Conservation (phyloP, 2,113 vertebrate species). For the Caretta caretta region DNA sequence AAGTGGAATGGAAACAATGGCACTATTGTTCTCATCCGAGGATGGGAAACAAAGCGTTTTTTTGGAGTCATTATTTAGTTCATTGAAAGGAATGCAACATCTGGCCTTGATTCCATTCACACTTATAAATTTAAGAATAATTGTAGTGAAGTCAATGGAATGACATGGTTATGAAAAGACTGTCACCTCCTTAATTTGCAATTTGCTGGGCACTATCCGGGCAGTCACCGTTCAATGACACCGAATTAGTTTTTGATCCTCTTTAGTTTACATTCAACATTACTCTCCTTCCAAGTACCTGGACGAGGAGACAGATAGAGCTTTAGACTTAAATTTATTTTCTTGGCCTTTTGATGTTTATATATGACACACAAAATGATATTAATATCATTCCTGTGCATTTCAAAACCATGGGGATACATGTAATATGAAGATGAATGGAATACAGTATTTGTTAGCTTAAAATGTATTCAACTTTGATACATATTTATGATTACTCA, state of each 20-base stretch:
- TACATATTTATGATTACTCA: not conserved
- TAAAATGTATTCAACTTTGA: not conserved
- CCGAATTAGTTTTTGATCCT: not conserved
- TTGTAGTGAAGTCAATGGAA: too few relatives aligned
- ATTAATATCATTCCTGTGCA: not conserved
- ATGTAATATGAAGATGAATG: not conserved
- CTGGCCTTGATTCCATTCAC: not conserved
- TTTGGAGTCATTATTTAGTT: not conserved
- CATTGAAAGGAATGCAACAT: not conserved
- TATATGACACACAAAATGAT: not conserved
- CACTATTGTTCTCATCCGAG: not conserved
- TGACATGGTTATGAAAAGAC: too few relatives aligned
- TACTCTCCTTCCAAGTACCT: not conserved
- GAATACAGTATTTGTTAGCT: not conserved
- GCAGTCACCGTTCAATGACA: too few relatives aligned
- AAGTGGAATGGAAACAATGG: not conserved
- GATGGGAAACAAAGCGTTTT: not conserved
- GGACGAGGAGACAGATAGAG: not conserved
- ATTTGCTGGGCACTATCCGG: not conserved
- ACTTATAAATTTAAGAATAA: not conserved
- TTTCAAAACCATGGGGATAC: not conserved
- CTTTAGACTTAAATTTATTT: not conserved
- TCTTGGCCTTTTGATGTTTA: not conserved
- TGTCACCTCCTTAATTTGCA: not conserved
- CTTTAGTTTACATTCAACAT: not conserved